phyloP scores from a whole-genome alignment of 2,797 vertebrate genomes.

The Sebastes melanostomus region DNA sequence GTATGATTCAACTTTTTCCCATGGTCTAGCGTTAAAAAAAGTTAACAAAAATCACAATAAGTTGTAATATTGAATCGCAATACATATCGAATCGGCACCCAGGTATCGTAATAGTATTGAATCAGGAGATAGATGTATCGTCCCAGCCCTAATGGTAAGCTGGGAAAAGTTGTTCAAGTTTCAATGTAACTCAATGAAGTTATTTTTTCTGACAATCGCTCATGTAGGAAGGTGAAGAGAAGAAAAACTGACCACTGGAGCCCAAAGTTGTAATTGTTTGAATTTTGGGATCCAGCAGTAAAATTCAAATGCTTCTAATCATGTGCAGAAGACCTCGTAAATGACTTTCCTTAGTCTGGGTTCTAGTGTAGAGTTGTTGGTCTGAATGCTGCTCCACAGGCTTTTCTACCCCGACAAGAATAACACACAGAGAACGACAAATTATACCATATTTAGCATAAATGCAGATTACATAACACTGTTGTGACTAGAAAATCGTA shows the following conservation, averaged over 20 bases:
- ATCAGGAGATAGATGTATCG: rapidly evolving
- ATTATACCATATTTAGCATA: neutral
- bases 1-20: too few species aligned
- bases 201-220: too few species aligned
- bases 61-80: too few species aligned
- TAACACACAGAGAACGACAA: neutral
- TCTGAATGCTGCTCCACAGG: neutral
- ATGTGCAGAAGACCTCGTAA: neutral
- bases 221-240: neutral
- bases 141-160: too few species aligned
- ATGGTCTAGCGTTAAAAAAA: too few species aligned
- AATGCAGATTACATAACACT: constrained; percentile 17
- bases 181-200: too few species aligned
- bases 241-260: neutral
- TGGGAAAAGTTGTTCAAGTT: too few species aligned
- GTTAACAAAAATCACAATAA: too few species aligned
- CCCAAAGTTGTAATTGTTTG: neutral
- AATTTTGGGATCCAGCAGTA: neutral
- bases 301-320: neutral
- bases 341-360: neutral
- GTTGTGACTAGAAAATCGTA: neutral
- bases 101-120: too few species aligned
- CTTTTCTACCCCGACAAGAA: neutral
- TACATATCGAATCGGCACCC: too few species aligned
- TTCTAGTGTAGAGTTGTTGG: neutral